Base-by-base conservation (phyloP, 1,140 invertebrate species). In the Homalodisca vitripennis region DNA sequence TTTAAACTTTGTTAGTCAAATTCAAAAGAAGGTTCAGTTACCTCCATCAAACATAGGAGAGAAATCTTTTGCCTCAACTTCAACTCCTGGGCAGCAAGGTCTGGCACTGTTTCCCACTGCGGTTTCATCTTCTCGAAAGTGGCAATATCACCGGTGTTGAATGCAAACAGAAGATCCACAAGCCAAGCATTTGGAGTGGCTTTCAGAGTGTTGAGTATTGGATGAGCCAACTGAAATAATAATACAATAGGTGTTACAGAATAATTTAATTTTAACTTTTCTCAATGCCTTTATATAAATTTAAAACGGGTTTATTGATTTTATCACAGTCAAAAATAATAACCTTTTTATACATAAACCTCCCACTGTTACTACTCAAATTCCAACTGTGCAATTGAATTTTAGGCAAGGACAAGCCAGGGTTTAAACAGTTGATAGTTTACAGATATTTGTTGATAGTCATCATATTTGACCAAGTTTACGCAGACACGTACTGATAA, bases 1-100 rank as follows among this genome's bases (percentile, higher is more conserved):
- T n/a, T n/a, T n/a, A n/a, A n/a, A n/a, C n/a, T n/a, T n/a, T n/a
- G n/a, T n/a, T n/a, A n/a, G n/a, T n/a, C n/a, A n/a, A n/a, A n/a
- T n/a, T n/a, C n/a, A n/a, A n/a, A n/a, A n/a, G n/a, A n/a, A n/a
- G n/a, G n/a, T n/a, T n/a, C n/a, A n/a, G n/a, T n/a, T n/a, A 93
- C 91, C 86, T 99, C 97, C 96, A 99, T 99, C 0, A 99, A 83
- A 80, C 96, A 98, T 0, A 99, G 82, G 0, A 99, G 81, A 14
- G 93, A 93, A 70, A 99, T 96, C 80, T 99, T 99, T 78, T 97
- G 91, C 48, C 92, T 83, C 62, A 98, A 80, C 72, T 91, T 88
- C 2, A 89, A 80, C 78, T 98, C 94, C 74, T 95, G 89, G 0
- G 89, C 86, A n/a, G 88, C 87, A 14, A 99, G 82, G 81, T 98